Conservation (phyloP, 2,888 invertebrate species). For the Teleiodes luculella region DNA sequence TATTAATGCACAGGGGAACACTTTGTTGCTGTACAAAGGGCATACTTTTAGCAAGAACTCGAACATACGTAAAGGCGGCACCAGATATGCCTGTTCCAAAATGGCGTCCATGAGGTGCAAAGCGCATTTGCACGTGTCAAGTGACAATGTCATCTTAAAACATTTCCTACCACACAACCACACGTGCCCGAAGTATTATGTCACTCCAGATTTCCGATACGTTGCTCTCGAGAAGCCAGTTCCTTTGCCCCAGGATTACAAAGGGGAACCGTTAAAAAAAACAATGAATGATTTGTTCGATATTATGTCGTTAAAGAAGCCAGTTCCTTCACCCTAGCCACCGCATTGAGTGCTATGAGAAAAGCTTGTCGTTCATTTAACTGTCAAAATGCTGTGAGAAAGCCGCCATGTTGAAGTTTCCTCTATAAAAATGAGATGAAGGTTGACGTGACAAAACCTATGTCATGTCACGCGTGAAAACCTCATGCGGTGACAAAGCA, state of each 20-base stretch:
- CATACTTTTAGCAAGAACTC: constrained; percentile 40
- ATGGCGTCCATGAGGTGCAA: constrained; percentile 33
- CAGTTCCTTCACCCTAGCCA: too few species aligned
- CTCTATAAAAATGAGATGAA: too few species aligned
- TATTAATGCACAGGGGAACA: constrained; percentile 26
- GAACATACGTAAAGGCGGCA: constrained; percentile 31
- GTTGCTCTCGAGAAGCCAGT: neutral
- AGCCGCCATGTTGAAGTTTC: too few species aligned
- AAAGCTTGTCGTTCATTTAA: too few species aligned
- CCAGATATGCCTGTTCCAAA: constrained; percentile 38
- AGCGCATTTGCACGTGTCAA: constrained; percentile 37
- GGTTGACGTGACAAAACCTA: too few species aligned
- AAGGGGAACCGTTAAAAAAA: too few species aligned
- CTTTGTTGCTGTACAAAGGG: constrained; percentile 31
- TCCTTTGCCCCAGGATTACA: neutral
- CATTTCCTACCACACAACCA: constrained; percentile 36
- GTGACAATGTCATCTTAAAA: constrained; percentile 30
- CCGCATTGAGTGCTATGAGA: too few species aligned
- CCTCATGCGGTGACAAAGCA: too few species aligned
- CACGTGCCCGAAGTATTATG: constrained; percentile 25
- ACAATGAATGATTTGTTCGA: too few species aligned
- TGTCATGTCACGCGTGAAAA: too few species aligned
- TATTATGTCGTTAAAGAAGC: too few species aligned
- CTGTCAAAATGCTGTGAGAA: too few species aligned
- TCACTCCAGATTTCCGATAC: constrained; percentile 18